Conservation (phyloP, 2,113 vertebrate species). For the Xiphophorus maculatus region DNA sequence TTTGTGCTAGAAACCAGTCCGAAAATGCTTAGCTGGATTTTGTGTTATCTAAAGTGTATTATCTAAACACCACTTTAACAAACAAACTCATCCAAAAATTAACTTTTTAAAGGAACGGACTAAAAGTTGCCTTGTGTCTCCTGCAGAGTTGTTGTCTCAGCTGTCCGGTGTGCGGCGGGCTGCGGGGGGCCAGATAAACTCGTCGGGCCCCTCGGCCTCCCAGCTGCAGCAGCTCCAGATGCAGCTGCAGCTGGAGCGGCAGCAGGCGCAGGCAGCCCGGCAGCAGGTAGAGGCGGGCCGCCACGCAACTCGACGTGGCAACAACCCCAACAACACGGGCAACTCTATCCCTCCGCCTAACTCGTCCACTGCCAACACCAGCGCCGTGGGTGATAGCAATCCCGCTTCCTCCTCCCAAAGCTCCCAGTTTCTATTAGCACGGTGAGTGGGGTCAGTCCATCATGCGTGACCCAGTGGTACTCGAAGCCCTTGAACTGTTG, state of each 20-base stretch:
- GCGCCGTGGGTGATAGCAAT: conserved; percentile 85
- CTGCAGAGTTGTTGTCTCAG: conserved; percentile 96
- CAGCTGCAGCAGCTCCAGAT: conserved; percentile 99
- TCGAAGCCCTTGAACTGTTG: too few species aligned
- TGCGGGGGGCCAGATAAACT: conserved; percentile 96
- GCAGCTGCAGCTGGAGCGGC: conserved; percentile 96
- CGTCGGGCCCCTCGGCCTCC: conserved; percentile 95
- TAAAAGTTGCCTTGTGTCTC: conserved; percentile 18
- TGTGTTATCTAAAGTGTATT: too few species aligned
- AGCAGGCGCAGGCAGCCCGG: conserved; percentile 95
- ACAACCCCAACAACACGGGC: conserved; percentile 90
- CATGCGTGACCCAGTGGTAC: background rate
- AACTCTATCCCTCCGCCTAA: conserved; percentile 87
- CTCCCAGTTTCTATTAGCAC: conserved; percentile 96
- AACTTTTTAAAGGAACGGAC: conserved; percentile 2
- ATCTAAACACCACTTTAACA: too few species aligned
- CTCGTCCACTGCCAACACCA: conserved; percentile 84
- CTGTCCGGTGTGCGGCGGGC: conserved; percentile 96
- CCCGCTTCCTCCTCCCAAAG: conserved; percentile 87
- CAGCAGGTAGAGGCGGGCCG: conserved; percentile 96
- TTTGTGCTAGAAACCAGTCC: too few species aligned
- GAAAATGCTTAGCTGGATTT: too few species aligned
- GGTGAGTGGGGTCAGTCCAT: conserved; percentile 76
- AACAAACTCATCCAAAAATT: background rate
- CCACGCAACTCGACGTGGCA: conserved; percentile 88